Conservation (phyloP, 2,888 invertebrate species). For the Eupithecia abbreviata region DNA sequence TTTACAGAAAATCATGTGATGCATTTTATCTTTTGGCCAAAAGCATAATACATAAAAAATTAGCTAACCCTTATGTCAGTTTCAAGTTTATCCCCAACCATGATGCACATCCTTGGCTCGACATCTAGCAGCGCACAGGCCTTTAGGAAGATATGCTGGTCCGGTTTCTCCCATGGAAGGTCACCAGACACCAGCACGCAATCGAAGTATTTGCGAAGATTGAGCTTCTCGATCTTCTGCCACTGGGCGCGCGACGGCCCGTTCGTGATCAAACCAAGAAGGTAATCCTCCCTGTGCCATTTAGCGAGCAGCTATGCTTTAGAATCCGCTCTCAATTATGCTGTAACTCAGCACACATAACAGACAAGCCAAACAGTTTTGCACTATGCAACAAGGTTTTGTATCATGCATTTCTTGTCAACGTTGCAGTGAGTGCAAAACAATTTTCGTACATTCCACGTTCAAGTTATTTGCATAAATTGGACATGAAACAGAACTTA, state of each 20-base stretch:
- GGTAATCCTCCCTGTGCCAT: slow-evolving; percentile 87
- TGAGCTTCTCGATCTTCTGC: slow-evolving; percentile 91
- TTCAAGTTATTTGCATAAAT: slow-evolving; percentile 70
- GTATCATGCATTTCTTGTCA: slow-evolving; percentile 27
- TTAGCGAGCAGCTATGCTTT: slow-evolving; percentile 77
- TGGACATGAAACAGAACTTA: slow-evolving; percentile 69
- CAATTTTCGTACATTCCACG: slow-evolving; percentile 65
- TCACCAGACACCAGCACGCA: slow-evolving; percentile 92
- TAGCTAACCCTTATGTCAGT: slow-evolving; percentile 89
- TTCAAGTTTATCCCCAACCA: slow-evolving; percentile 95
- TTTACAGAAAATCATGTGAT: not conserved
- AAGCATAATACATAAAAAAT: not conserved
- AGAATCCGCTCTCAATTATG: slow-evolving; percentile 64
- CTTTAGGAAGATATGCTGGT: slow-evolving; percentile 91
- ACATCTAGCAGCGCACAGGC: slow-evolving; percentile 91
- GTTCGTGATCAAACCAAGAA: slow-evolving; percentile 92
- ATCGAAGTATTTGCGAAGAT: slow-evolving; percentile 89
- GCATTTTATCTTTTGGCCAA: not conserved
- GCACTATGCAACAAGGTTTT: slow-evolving; percentile 53
- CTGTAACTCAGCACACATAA: slow-evolving; percentile 78
- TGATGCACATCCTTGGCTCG: slow-evolving; percentile 89
- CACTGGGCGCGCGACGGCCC: slow-evolving; percentile 94
- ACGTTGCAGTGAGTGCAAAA: slow-evolving; percentile 62
- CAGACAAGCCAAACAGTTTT: slow-evolving; percentile 67
- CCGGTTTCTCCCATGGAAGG: slow-evolving; percentile 93